Evolutionary conservation across 2,888 invertebrate species (phyloP).

Genomic region (Suillia variegata): DNA sequence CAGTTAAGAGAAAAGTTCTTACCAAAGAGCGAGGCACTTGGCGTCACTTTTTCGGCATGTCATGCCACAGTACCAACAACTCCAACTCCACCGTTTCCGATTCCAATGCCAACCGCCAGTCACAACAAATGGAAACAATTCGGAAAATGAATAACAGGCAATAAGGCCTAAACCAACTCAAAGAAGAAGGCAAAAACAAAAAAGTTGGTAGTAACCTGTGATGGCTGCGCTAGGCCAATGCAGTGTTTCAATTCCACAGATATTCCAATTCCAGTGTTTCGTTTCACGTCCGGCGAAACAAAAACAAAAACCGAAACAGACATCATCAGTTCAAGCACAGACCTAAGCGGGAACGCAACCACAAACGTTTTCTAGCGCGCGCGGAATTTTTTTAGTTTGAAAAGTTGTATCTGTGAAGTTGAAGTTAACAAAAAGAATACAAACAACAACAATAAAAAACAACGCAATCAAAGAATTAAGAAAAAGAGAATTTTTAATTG

Average conservation of each 20-base stretch:
- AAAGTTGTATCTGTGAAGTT: not conserved
- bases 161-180: too few relatives aligned
- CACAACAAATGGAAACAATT: not conserved
- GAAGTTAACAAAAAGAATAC: not conserved
- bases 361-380: conserved; percentile 11
- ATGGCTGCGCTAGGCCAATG: not conserved
- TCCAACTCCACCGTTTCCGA: not conserved
- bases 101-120: too few relatives aligned
- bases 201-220: not conserved
- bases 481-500: too few relatives aligned
- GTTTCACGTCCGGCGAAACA: not conserved
- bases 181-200: not conserved
- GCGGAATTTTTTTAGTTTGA: too few relatives aligned
- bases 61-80: not conserved
- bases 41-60: too few relatives aligned
- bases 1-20: too few relatives aligned
- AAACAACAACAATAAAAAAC: not conserved
- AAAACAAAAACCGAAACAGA: not conserved
- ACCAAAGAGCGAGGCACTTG: too few relatives aligned
- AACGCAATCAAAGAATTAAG: not conserved
- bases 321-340: conserved; percentile 23
- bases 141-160: not conserved
- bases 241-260: not conserved
- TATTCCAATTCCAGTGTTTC: not conserved
- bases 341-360: conserved; percentile 4